Evolutionary conservation across 2,797 vertebrate species (phyloP).

Genomic region (Anisognathus igniventris): DNA sequence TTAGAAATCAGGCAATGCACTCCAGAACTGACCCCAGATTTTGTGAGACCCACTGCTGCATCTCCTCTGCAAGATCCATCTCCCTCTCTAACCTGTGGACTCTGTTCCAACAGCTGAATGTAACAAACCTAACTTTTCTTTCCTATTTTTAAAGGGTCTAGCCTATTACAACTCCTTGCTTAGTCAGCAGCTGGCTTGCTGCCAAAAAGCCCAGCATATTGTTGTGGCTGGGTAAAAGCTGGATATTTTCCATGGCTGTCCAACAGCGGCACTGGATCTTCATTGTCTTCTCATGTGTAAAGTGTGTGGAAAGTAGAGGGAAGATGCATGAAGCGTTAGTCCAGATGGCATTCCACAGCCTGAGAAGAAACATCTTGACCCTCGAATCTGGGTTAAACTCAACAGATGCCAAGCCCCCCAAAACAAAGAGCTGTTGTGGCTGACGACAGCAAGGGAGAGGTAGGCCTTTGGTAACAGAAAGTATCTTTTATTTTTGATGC

Average conservation of each 20-base stretch:
- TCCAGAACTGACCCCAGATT: not conserved
- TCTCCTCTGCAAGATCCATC: not conserved
- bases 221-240: constrained; percentile 36
- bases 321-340: constrained; percentile 20
- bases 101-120: constrained; percentile 2
- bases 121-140: constrained; percentile 39
- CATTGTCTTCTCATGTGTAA: constrained; percentile 39
- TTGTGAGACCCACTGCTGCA: not conserved
- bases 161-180: constrained; percentile 16
- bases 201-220: constrained; percentile 30
- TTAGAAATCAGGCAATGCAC: not conserved
- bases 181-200: constrained; percentile 67
- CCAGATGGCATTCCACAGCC: constrained; percentile 68
- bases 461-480: constrained; percentile 17
- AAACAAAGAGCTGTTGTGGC: constrained; percentile 62
- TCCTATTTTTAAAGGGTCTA: constrained; percentile 27
- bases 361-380: constrained; percentile 66
- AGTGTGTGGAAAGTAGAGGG: constrained; percentile 30
- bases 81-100: not conserved
- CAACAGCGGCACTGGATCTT: constrained; percentile 16
- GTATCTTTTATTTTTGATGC: constrained; percentile 7
- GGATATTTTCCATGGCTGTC: constrained; percentile 52
- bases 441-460: not conserved
- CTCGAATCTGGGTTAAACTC: constrained; percentile 62
- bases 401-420: constrained; percentile 56